Evolutionary conservation across 2,888 invertebrate species (phyloP), one percentile per base, ranked within the genome.

Genomic region (Caenorhabditis afra): DNA sequence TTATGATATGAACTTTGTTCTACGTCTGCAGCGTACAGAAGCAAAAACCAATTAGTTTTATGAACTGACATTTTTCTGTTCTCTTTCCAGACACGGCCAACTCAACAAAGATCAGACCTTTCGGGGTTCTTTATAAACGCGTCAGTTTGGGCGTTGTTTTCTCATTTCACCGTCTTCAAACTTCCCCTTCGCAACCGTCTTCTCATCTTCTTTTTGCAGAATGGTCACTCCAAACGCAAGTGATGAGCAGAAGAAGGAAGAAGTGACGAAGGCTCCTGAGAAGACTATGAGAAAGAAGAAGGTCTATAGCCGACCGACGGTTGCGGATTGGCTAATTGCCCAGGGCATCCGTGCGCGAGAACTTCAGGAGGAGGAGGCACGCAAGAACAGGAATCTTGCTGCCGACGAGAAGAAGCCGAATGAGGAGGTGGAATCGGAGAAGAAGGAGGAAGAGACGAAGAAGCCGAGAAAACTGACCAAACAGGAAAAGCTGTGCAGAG

Each of bases 181-280:
- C n/a, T n/a, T 44, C 44, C 5, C 44, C 14, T 11, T 44, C n/a
- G 44, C n/a, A 44, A 44, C n/a, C 12, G 11, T 44, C 3, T 8
- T 18, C 18, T 47, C 16, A n/a, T 47, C 16, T 7, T 55, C 12
- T 1, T 39, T 35, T 58, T 67, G 7, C 67, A 68, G 58, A 68
- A 29, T 68, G 68, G 68, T 68, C n/a, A 59, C 59, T n/a, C 59
- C 68, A 16, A 68, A 59, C 37, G 45, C 59, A n/a, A 22, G 41
- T 20, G 20, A 47, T 7, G 29, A 29, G 29, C 29, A 29, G 7
- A 29, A 29, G 7, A 29, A 29, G 29, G 29, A 39, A 37, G 37
- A 3, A 37, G 16, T 18, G 35, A n/a, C 4, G 23, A 2, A 1
- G 37, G 14, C 37, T 37, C 14, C 4, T 61, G 53, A 16, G 61